Base-by-base conservation (phyloP, 30 jellyfish, hydroid and myxozoan species). In the Calvadosia cruxmelitensis region DNA sequence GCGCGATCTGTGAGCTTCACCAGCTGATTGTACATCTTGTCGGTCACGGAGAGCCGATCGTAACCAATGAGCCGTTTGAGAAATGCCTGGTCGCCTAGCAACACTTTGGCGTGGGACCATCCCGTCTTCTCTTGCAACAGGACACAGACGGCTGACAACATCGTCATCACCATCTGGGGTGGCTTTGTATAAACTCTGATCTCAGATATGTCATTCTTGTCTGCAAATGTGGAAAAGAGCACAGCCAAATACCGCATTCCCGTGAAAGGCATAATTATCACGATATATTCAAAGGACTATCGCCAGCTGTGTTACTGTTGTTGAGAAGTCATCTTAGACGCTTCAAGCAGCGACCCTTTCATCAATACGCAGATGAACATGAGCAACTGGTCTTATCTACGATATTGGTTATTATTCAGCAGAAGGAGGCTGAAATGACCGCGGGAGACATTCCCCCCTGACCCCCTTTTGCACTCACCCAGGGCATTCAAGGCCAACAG, bases 111-210 rank as follows among this genome's bases (percentile, higher is more conserved):
- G 13, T 92, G 62, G 16, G 86, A 49, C 96, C 96, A 86, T 30
- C 79, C 96, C 29, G 96, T 78, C 52, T 86, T 86, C 31, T 86
- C 94, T 23, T 83, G 84, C 26, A 86, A 83, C 26, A 86, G 76
- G n/a, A 84, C 74, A 57, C 96, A 86, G n/a, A 86, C 93, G 29
- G 96, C 93, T 2, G 96, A 82, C 78, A 86, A 76, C 25, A 86
- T 93, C 0, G 93, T 86, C 93, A 79, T 86, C 53, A 86, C 96
- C 96, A 86, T 86, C 13, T 82, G 66, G 13, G 96, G 96, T 31
- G 96, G 96, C 67, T 86, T 86, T 29, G 83, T 63, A 66, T 86
- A 86, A 0, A 85, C 92, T 1, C 96, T 93, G 30, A 86, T 86
- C 63, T 86, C 96, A 26, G 71, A 83, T 42, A 86, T 86, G 78